Conservation (phyloP, 1,140 invertebrate genomes). For the Drosophila pandora region DNA sequence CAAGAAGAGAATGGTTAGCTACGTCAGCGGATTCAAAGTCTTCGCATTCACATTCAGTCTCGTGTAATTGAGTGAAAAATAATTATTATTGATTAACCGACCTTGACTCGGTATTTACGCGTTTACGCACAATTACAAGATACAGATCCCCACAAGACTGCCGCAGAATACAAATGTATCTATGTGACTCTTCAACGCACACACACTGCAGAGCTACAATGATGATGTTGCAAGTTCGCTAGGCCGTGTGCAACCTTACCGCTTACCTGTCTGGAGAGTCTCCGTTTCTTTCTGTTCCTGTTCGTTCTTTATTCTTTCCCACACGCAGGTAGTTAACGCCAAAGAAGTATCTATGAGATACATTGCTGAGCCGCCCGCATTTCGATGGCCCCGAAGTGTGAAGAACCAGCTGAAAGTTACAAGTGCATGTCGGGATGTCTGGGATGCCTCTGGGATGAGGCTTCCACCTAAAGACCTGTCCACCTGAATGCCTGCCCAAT, state of each 20-base stretch:
- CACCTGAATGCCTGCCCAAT: constrained; percentile 65
- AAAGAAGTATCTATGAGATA: constrained; percentile 62
- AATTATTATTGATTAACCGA: constrained; percentile 82
- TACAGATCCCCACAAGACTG: constrained; percentile 20
- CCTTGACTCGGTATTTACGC: constrained; percentile 81
- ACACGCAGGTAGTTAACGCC: constrained; percentile 74
- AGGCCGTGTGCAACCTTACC: constrained; percentile 11
- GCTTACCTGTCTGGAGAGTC: constrained; percentile 52
- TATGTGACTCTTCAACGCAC: constrained; percentile 3
- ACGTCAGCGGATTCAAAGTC: constrained; percentile 11
- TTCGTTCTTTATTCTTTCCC: constrained; percentile 38
- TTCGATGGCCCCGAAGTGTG: constrained; percentile 22
- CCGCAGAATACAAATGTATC: constrained; percentile 36
- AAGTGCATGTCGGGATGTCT: constrained; percentile 33
- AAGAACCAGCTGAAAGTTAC: constrained; percentile 47
- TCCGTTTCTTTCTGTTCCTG: constrained; percentile 14
- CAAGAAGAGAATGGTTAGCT: constrained; percentile 10
- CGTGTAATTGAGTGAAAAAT: constrained; percentile 80
- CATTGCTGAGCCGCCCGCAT: constrained; percentile 51
- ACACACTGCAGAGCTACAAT: constrained; percentile 2
- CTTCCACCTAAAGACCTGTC: too few relatives aligned
- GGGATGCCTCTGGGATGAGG: neutral
- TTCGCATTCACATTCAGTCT: constrained; percentile 26
- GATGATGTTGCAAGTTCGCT: constrained; percentile 72
- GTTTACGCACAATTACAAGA: constrained; percentile 78